Base-by-base conservation (phyloP, 2,113 vertebrate species). In the Cephalopterus ornatus region DNA sequence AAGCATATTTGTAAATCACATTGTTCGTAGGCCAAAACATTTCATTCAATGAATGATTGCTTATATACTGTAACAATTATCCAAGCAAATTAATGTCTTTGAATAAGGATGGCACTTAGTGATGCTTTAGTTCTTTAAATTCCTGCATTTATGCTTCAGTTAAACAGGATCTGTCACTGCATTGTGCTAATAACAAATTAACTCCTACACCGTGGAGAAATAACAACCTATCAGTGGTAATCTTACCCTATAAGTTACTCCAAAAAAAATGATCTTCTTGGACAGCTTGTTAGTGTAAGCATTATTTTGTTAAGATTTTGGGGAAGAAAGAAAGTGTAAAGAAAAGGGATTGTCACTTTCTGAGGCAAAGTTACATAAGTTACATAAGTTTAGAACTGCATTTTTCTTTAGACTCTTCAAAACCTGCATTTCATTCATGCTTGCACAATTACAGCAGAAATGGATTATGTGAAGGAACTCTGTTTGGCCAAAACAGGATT, bases 41-140 rank as follows among this genome's bases (percentile, higher is more conserved):
- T 95, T 92, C 56, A 65, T 92, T 96, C 8, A 5, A 66, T 92
- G 94, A 96, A 85, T 89, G 81, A 97, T 94, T 96, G 67, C 67
- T n/a, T n/a, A n/a, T n/a, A n/a, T n/a, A n/a, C n/a, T 85, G 42
- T 78, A 97, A 96, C 42, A 94, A 88, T 96, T 96, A 96, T n/a
- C 44, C 63, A 6, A 4, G 85, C 12, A 97, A 97, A 95, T 96
- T 76, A 96, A 95, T 87, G 70, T 81, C 18, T 95, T 96, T 91
- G 83, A 88, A 72, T 92, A 92, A 82, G n/a, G 72, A 88, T 87
- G 65, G 47, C 37, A 92, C 44, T 97, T 82, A 95, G 35, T 68
- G 75, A 84, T 78, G n/a, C 23, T 67, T 96, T 94, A 79, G 42
- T 66, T 66, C 70, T 80, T 93, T 70, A 82, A 96, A 93, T 83